Conservation (phyloP, 2,797 vertebrate species). For the Sebastes kiyomatsui region DNA sequence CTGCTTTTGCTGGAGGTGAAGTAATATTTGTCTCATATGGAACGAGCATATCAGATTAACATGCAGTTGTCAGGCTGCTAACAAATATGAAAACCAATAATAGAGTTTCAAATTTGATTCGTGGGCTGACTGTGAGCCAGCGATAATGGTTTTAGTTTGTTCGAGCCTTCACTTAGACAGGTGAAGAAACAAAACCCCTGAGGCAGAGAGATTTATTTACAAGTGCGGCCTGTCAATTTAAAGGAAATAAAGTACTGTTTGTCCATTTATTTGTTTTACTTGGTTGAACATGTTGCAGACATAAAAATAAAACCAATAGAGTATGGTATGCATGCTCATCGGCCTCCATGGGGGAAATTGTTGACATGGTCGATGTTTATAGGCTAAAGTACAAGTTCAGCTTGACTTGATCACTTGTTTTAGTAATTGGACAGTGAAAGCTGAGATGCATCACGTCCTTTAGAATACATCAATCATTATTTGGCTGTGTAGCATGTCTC, state of each 20-base stretch:
- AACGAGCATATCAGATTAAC: slow-evolving; percentile 31
- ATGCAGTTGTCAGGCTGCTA: slow-evolving; percentile 37
- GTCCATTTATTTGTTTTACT: neutral
- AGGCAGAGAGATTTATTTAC: neutral
- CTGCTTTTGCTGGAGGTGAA: neutral
- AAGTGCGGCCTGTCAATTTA: neutral
- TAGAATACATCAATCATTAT: neutral
- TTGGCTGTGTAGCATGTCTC: neutral
- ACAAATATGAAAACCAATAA: slow-evolving; percentile 29
- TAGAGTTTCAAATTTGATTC: slow-evolving; percentile 30
- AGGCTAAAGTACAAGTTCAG: neutral
- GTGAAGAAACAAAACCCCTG: neutral
- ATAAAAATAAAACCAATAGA: neutral
- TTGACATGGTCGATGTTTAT: neutral
- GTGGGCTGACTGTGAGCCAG: neutral
- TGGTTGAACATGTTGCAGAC: neutral
- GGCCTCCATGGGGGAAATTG: neutral
- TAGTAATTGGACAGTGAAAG: neutral
- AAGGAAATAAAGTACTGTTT: slow-evolving; percentile 1
- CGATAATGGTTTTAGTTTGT: slow-evolving; percentile 10
- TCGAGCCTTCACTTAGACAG: neutral
- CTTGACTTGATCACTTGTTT: neutral
- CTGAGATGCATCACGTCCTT: neutral
- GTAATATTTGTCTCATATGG: neutral
- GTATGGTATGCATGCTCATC: neutral